These are phyloP conservation scores for Ptychochromis oligacanthus DNA, from an alignment of 2,113 vertebrate genomes.

Conservation along the genomic window DNA sequence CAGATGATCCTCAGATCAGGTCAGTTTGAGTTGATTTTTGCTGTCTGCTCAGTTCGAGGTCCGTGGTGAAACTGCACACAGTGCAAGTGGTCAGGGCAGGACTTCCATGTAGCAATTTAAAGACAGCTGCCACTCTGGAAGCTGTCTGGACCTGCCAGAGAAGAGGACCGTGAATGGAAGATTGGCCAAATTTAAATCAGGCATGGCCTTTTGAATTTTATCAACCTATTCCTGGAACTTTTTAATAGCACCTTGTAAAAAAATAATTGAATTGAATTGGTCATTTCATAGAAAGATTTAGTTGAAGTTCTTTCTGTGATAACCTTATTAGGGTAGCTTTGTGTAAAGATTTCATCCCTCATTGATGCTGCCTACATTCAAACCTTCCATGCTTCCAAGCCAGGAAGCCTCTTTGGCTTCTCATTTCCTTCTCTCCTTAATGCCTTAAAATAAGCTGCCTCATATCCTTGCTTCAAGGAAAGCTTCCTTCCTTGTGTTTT, in stretches of 20 bases:
- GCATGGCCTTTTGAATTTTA: neutral
- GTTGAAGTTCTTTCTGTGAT: neutral
- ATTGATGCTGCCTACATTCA: neutral
- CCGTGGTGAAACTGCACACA: neutral
- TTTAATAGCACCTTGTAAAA: neutral
- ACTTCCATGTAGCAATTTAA: too few relatives aligned
- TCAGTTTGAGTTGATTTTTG: neutral
- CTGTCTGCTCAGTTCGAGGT: neutral
- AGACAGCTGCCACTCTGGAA: too few relatives aligned
- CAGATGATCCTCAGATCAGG: neutral
- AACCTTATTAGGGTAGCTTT: neutral
- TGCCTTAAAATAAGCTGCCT: neutral
- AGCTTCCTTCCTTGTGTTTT: neutral
- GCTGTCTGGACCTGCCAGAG: neutral
- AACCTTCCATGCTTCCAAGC: neutral
- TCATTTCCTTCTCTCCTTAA: neutral
- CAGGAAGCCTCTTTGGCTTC: neutral
- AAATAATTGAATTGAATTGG: neutral
- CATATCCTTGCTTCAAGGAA: neutral
- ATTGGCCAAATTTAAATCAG: neutral
- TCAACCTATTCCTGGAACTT: neutral
- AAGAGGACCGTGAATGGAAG: neutral
- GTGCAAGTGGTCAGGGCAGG: neutral
- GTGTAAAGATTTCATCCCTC: too few relatives aligned
- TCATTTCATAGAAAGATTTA: neutral